phyloP scores from a whole-genome alignment of 37 sponge, comb jelly and placozoan species.

The Spongia lamella region DNA sequence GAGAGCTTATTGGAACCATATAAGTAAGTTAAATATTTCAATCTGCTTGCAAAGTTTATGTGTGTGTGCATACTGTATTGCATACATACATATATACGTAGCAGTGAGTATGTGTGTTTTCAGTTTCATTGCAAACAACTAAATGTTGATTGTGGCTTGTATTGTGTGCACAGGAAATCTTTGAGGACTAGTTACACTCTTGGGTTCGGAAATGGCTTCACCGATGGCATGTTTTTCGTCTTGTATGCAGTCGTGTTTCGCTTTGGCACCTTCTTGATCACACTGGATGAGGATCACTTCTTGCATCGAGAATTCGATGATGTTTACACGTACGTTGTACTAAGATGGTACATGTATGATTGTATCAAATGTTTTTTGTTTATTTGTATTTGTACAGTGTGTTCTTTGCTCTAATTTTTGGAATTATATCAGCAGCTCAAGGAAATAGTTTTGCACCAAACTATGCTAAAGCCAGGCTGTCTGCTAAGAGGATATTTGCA shows the following conservation, averaged over 20 bases:
- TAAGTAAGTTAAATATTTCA: constrained; percentile 45
- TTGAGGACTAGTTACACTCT: background rate
- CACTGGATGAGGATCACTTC: background rate
- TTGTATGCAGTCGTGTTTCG: constrained; percentile 58
- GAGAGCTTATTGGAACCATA: constrained; percentile 37
- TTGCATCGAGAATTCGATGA: constrained; percentile 13
- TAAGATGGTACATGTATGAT: too few relatives aligned
- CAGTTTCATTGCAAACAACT: too few relatives aligned
- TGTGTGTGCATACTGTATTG: too few relatives aligned
- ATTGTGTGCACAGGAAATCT: constrained; percentile 12
- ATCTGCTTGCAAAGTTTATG: too few relatives aligned
- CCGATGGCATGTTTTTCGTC: constrained; percentile 49
- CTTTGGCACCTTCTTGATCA: constrained; percentile 76
- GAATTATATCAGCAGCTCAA: constrained; percentile 52
- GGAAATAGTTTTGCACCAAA: constrained; percentile 70
- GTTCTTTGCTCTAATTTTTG: constrained; percentile 64
- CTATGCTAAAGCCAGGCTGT: constrained; percentile 59
- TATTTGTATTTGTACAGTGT: constrained; percentile 35
- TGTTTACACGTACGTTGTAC: background rate
- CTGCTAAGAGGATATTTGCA: constrained; percentile 70
- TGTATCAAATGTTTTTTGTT: background rate
- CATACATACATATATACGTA: too few relatives aligned
- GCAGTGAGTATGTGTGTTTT: too few relatives aligned
- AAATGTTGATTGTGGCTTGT: too few relatives aligned
- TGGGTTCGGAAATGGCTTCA: constrained; percentile 73